Percentiles rank a stretch among this genome's conserved stretches.
Evolutionary conservation across 2,113 vertebrate species (phyloP).

Genomic region (Ellobius talpinus): DNA sequence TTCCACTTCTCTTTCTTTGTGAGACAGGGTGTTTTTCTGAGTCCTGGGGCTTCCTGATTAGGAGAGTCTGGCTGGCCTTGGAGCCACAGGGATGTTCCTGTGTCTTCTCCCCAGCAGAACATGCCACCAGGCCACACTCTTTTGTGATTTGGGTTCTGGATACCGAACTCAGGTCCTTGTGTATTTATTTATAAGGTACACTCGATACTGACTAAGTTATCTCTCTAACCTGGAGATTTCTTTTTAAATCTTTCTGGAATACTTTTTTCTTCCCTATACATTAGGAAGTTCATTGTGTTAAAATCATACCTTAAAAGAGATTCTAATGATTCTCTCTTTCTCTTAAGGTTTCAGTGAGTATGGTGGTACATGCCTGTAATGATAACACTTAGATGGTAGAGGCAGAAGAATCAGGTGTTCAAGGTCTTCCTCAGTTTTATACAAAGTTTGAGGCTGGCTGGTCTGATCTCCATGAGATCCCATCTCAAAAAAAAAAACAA

Average conservation of each 20-base stretch:
- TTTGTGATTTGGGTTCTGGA: not conserved
- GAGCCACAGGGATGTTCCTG: not conserved
- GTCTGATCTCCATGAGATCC: not conserved
- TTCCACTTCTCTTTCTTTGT: not conserved
- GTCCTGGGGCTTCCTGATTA: not conserved
- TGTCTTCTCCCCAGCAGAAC: not conserved
- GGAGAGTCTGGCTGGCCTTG: not conserved
- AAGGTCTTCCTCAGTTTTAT: not conserved
- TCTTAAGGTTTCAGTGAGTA: not conserved
- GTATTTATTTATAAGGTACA: not conserved
- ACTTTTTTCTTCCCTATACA: not conserved
- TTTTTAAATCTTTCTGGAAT: not conserved
- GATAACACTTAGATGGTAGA: not conserved
- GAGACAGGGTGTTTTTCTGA: not conserved
- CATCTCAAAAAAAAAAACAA: not conserved
- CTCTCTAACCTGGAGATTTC: not conserved
- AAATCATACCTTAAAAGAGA: slow-evolving; percentile 13
- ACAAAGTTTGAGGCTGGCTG: not conserved
- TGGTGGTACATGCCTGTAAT: not conserved
- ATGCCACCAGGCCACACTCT: no score
- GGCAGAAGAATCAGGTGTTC: not conserved
- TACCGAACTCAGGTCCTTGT: not conserved
- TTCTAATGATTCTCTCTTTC: not conserved
- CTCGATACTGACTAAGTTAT: not conserved
- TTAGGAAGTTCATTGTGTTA: not conserved